Evolutionary conservation across 1,140 invertebrate species (phyloP).

Genomic region (Tetragonula clypearis): DNA sequence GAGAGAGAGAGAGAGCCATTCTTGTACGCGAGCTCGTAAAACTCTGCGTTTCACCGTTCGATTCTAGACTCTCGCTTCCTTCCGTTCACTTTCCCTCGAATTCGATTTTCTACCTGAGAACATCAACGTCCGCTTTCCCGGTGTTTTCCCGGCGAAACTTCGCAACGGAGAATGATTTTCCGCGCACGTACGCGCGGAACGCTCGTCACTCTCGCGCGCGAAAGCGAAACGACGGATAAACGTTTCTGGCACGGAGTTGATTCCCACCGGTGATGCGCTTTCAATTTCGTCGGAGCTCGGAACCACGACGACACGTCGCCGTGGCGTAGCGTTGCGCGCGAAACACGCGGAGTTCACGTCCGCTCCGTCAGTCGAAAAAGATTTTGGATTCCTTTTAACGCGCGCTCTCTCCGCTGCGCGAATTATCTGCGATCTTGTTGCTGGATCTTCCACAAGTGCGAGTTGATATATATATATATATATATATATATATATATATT

Average conservation of each 20-base stretch:
- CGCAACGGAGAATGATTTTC: slow-evolving; percentile 23
- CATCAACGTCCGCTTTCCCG: slow-evolving; percentile 22
- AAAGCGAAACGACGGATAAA: slow-evolving; percentile 31
- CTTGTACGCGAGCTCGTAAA: background rate
- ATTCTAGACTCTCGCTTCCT: background rate
- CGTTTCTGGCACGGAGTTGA: slow-evolving; percentile 27
- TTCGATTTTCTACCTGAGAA: slow-evolving; percentile 18
- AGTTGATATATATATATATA: no score
- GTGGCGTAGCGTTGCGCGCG: no score
- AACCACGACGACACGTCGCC: background rate
- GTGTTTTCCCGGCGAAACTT: background rate
- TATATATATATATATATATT: no score
- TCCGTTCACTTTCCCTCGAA: slow-evolving; percentile 20
- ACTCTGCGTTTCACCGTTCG: background rate
- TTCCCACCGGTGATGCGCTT: slow-evolving; percentile 33
- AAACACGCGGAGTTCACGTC: no score
- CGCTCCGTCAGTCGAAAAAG: no score
- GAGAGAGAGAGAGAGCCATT: no score
- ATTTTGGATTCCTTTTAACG: no score
- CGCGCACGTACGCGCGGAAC: slow-evolving; percentile 40
- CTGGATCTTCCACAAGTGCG: no score
- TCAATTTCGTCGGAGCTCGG: slow-evolving; percentile 55
- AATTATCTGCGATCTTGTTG: no score
- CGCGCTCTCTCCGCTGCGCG: no score
- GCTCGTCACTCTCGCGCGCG: slow-evolving; percentile 20